Evolutionary conservation across 2,888 invertebrate genomes (phyloP).

Genomic region (Clepsis dumicolana): DNA sequence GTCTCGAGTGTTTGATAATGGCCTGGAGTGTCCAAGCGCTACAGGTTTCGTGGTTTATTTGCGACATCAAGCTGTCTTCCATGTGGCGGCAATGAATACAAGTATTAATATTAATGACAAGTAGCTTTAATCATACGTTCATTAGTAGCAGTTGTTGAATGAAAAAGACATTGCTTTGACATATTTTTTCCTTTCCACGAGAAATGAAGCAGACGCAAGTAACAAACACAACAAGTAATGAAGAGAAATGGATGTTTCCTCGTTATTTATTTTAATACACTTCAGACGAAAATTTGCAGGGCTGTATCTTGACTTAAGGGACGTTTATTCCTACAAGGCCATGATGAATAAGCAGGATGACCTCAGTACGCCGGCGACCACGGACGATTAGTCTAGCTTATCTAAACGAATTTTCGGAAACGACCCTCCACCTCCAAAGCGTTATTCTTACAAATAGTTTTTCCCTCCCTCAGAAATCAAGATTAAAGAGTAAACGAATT

Average conservation of each 20-base stretch:
- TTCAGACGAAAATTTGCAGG: background rate
- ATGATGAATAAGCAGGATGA: background rate
- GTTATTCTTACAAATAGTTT: constrained; percentile 10
- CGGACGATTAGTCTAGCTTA: background rate
- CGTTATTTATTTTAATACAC: background rate
- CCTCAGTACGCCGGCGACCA: background rate
- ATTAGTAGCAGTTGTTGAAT: background rate
- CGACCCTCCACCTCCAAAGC: constrained; percentile 7
- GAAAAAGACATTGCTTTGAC: background rate
- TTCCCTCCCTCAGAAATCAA: background rate
- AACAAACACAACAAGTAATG: background rate
- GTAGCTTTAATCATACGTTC: background rate
- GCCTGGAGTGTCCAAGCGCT: constrained; percentile 35
- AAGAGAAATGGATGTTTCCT: background rate
- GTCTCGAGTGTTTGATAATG: constrained; percentile 38
- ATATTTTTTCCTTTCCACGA: background rate
- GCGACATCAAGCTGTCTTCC: constrained; percentile 6
- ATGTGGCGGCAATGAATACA: background rate
- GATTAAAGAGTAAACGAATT: constrained; percentile 18
- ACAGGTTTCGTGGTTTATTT: constrained; percentile 36
- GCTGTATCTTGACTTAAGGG: background rate
- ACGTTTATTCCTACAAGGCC: background rate
- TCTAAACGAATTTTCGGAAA: constrained; percentile 10
- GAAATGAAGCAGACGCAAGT: background rate
- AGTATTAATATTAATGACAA: background rate